These are phyloP conservation scores for Schizaphis graminum DNA, from an alignment of 2,888 invertebrate species.

Conservation along the genomic window DNA sequence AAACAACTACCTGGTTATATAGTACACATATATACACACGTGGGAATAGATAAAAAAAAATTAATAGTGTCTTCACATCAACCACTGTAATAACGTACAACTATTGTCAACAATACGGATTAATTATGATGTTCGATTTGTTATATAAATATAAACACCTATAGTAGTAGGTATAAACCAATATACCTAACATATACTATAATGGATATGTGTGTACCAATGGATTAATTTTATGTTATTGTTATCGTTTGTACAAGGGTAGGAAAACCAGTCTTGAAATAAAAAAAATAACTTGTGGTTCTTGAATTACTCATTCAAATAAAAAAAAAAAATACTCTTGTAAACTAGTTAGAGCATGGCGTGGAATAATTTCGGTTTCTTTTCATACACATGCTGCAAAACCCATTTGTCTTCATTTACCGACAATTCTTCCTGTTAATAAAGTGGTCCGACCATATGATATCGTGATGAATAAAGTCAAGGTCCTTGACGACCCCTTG, in stretches of 20 bases:
- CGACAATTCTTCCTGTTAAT: conserved; percentile 63
- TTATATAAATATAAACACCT: conserved; percentile 2
- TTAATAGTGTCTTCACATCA: background rate
- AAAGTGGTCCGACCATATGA: conserved; percentile 62
- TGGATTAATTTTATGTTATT: conserved; percentile 56
- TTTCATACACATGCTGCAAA: conserved; percentile 52
- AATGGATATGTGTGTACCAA: conserved; percentile 3
- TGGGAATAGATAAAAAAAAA: conserved; percentile 22
- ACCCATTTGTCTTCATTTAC: conserved; percentile 65
- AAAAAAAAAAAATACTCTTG: conserved; percentile 36
- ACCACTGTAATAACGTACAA: background rate
- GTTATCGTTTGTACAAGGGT: conserved; percentile 25
- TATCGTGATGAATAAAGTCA: conserved; percentile 58
- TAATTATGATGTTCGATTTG: conserved; percentile 36
- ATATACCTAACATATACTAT: background rate
- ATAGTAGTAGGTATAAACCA: background rate
- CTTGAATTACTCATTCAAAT: conserved; percentile 54
- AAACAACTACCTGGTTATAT: background rate
- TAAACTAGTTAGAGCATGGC: conserved; percentile 56
- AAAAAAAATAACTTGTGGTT: conserved; percentile 37
- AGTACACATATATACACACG: background rate
- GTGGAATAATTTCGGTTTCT: conserved; percentile 57
- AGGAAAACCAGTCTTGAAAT: conserved; percentile 49
- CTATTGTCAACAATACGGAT: conserved; percentile 36
- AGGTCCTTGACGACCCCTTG: conserved; percentile 58